Evolutionary conservation across 2,888 invertebrate species (phyloP).

Genomic region (Hipparchia sbordonii): DNA sequence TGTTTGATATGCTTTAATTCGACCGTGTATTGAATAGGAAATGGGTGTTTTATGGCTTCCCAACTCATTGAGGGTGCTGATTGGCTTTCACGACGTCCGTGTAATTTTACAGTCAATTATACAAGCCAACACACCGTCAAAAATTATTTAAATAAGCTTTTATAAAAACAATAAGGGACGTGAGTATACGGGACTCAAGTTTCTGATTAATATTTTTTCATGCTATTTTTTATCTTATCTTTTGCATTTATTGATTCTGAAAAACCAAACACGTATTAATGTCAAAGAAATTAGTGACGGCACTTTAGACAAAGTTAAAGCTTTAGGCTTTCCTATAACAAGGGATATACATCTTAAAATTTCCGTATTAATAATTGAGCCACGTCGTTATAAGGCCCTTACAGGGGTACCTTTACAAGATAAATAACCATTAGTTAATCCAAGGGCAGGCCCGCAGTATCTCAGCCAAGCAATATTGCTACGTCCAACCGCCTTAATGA

Average conservation of each 20-base stretch:
- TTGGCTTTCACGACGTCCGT: slow-evolving; percentile 64
- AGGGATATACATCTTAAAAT: slow-evolving; percentile 31
- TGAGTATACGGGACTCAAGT: no score
- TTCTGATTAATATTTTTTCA: no score
- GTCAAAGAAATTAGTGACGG: slow-evolving; percentile 10
- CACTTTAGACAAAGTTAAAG: slow-evolving; percentile 18
- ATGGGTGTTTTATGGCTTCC: slow-evolving; percentile 49
- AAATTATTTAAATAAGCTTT: background rate
- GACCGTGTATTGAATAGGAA: slow-evolving; percentile 48
- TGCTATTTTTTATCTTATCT: no score
- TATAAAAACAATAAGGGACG: no score
- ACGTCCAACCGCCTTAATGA: slow-evolving; percentile 79
- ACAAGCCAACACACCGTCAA: slow-evolving; percentile 30
- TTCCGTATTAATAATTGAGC: slow-evolving; percentile 62
- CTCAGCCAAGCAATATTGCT: slow-evolving; percentile 75
- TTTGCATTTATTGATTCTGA: background rate
- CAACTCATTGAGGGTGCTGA: slow-evolving; percentile 50
- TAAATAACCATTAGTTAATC: slow-evolving; percentile 83
- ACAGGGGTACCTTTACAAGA: slow-evolving; percentile 73
- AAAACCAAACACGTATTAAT: background rate
- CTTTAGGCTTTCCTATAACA: slow-evolving; percentile 27
- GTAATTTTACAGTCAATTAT: slow-evolving; percentile 55
- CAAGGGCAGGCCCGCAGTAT: slow-evolving; percentile 72
- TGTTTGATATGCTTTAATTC: slow-evolving; percentile 47
- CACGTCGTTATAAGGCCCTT: slow-evolving; percentile 62